These are phyloP conservation scores for Ceryle rudis DNA, from an alignment of 2,797 vertebrate genomes.

Conservation along the genomic window DNA sequence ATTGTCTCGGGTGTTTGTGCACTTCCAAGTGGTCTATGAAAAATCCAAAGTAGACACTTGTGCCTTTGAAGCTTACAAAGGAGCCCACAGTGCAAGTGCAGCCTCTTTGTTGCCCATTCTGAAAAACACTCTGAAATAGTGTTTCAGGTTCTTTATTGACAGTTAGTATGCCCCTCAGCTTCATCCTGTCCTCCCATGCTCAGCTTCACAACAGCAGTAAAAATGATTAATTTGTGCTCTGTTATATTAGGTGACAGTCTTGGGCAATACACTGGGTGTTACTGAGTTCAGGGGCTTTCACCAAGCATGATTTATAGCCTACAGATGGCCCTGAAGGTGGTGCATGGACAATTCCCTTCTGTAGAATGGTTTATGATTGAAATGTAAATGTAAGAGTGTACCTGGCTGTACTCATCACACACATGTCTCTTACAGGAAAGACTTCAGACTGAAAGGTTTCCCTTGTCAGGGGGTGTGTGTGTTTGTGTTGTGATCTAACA, in stretches of 20 bases:
- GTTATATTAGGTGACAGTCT: constrained; percentile 40
- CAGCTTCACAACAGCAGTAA: neutral
- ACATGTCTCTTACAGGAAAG: neutral
- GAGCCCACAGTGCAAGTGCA: neutral
- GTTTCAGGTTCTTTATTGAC: neutral
- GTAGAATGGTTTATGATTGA: neutral
- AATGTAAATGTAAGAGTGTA: neutral
- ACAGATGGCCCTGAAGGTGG: constrained; percentile 20
- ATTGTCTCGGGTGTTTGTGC: neutral
- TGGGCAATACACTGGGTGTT: constrained; percentile 19
- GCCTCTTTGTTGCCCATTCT: neutral
- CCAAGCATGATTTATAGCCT: neutral
- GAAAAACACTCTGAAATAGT: neutral
- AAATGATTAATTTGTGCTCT: constrained; percentile 42
- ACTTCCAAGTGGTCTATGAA: neutral
- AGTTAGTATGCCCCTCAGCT: constrained; percentile 12
- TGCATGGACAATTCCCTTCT: neutral
- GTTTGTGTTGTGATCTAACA: neutral
- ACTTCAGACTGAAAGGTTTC: neutral
- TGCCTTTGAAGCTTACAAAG: neutral
- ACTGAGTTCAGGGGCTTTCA: constrained; percentile 35
- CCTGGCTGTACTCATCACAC: neutral
- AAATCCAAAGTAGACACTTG: neutral
- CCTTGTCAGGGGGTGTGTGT: neutral
- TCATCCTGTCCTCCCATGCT: neutral